These are phyloP conservation scores for Ephialtes manifestator DNA, from an alignment of 2,888 invertebrate species.

Conservation along the genomic window DNA sequence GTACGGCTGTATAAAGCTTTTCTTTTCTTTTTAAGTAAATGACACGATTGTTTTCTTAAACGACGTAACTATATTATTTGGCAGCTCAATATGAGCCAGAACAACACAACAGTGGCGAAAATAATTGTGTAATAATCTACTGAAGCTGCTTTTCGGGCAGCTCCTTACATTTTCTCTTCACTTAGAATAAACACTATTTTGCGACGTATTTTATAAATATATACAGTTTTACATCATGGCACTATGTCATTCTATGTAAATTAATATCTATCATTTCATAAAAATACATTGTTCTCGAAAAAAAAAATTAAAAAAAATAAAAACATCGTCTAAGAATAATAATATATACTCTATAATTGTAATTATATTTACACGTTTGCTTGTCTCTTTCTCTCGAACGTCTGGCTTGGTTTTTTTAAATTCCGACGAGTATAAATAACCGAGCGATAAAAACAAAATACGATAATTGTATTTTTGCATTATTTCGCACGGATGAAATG, in stretches of 20 bases:
- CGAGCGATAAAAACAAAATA: conserved; percentile 47
- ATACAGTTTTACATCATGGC: conserved; percentile 78
- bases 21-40: conserved; percentile 50
- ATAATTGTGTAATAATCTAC: conserved; percentile 54
- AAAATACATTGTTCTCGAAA: conserved; percentile 63
- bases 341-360: conserved; percentile 2
- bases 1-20: conserved; percentile 33
- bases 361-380: conserved; percentile 61
- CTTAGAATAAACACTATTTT: conserved; percentile 27
- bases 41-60: conserved; percentile 47
- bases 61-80: conserved; percentile 51
- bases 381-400: conserved; percentile 8
- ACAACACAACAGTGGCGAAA: conserved; percentile 59
- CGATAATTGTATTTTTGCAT: not conserved
- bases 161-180: conserved; percentile 8
- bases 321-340: conserved; percentile 17
- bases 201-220: conserved; percentile 64
- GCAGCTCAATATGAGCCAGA: conserved; percentile 82
- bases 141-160: conserved; percentile 43
- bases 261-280: conserved; percentile 67
- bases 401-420: conserved; percentile 32
- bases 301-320: conserved; percentile 40
- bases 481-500: conserved; percentile 2
- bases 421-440: conserved; percentile 8
- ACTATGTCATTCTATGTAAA: conserved; percentile 77